These are phyloP conservation scores for Zenarchopterus dispar DNA, from an alignment of 2,797 vertebrate species.

Conservation along the genomic window DNA sequence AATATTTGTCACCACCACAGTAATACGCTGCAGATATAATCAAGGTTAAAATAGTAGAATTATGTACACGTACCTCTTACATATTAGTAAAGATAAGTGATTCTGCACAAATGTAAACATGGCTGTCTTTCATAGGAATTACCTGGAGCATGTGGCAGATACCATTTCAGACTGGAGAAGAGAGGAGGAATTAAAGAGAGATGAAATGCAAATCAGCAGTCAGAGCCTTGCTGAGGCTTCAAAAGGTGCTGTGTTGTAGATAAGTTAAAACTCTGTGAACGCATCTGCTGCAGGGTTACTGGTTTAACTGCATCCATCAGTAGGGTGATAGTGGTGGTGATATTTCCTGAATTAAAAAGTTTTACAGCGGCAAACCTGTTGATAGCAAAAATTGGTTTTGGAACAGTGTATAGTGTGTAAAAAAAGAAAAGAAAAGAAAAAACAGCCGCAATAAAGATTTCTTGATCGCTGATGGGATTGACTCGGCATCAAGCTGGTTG, in stretches of 20 bases:
- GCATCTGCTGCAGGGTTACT: fast-evolving
- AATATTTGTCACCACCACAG: not conserved
- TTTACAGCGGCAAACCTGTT: too few relatives aligned
- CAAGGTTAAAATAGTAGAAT: not conserved
- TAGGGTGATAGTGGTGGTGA: not conserved
- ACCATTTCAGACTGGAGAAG: constrained; percentile 85
- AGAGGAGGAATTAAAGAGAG: constrained; percentile 83
- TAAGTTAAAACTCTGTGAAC: not conserved
- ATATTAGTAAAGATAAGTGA: not conserved
- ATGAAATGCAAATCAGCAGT: constrained; percentile 43
- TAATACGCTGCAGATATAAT: not conserved
- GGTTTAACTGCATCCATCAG: not conserved
- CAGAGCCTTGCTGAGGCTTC: constrained; percentile 6
- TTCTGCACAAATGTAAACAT: too few relatives aligned
- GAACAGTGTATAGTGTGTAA: too few relatives aligned
- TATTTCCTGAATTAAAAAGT: too few relatives aligned
- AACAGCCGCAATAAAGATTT: too few relatives aligned
- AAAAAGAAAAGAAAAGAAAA: too few relatives aligned
- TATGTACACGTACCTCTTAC: too few relatives aligned
- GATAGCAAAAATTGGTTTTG: too few relatives aligned
- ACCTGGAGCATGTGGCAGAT: constrained; percentile 87
- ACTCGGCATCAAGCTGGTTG: too few relatives aligned
- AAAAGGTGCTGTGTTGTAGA: constrained; percentile 34
- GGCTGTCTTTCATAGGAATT: constrained; percentile 78
- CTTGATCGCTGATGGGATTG: too few relatives aligned